A percentile compares a stretch with the other conserved stretches of the same genome.
phyloP scores from a whole-genome alignment of 2,888 invertebrate species.

The Slavum lentiscoides region DNA sequence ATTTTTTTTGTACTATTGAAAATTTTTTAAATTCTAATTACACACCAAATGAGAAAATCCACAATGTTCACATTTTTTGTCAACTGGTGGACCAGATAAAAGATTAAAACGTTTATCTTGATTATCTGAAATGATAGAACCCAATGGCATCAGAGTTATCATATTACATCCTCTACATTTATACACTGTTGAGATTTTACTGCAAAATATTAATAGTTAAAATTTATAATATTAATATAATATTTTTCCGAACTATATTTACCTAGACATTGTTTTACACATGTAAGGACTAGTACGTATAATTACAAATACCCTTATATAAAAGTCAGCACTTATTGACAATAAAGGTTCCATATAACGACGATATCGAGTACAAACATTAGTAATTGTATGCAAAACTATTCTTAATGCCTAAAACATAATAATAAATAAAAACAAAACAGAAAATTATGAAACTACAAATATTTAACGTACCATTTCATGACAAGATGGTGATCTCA shows the following conservation, averaged over 20 bases:
- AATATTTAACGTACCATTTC: constrained; percentile 74
- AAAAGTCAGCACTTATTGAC: constrained; percentile 94
- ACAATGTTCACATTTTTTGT: constrained; percentile 74
- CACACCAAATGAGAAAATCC: constrained; percentile 73
- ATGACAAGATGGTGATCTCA: constrained; percentile 86
- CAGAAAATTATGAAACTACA: background rate
- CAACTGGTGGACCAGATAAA: constrained; percentile 72
- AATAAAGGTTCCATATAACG: constrained; percentile 88
- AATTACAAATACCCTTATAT: constrained; percentile 89
- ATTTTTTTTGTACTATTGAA: background rate
- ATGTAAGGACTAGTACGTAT: constrained; percentile 77
- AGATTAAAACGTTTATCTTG: constrained; percentile 66
- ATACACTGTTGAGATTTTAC: constrained; percentile 85
- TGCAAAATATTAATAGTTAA: constrained; percentile 59
- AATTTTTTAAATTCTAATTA: constrained; percentile 54
- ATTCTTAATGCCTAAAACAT: constrained; percentile 82
- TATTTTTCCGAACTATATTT: constrained; percentile 54
- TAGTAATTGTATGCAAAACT: constrained; percentile 84
- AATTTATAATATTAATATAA: background rate
- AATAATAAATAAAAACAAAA: constrained; percentile 9
- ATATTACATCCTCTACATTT: constrained; percentile 90
- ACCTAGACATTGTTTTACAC: constrained; percentile 86
- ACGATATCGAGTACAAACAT: constrained; percentile 90
- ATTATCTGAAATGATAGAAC: constrained; percentile 63
- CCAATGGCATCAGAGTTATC: constrained; percentile 76